These are phyloP conservation scores for Delphinus delphis DNA, from an alignment of 2,113 vertebrate species.

Conservation along the genomic window DNA sequence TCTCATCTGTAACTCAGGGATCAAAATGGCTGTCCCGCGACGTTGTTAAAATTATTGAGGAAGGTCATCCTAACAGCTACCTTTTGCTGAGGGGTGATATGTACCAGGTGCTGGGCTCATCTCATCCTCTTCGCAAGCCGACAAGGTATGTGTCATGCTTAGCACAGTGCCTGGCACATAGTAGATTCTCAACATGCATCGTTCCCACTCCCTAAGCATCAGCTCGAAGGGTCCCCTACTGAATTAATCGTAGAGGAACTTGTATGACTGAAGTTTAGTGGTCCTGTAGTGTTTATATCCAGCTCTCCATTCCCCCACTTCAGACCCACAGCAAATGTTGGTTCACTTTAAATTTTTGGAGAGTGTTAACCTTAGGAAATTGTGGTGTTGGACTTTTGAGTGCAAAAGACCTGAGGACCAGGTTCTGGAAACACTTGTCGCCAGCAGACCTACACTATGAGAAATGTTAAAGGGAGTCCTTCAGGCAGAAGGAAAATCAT, in stretches of 20 bases:
- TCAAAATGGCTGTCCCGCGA: background rate
- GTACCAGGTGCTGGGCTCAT: background rate
- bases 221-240: background rate
- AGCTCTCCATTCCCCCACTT: too few relatives aligned
- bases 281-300: background rate
- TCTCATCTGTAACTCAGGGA: background rate
- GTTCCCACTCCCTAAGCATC: background rate
- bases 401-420: background rate
- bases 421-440: background rate
- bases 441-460: background rate
- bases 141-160: background rate
- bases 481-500: background rate
- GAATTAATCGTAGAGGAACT: background rate
- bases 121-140: background rate
- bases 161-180: background rate
- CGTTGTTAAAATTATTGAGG: background rate
- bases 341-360: background rate
- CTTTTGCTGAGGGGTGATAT: background rate
- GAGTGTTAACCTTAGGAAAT: background rate
- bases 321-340: background rate
- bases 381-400: background rate
- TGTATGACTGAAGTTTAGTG: background rate
- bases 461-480: background rate
- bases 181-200: background rate
- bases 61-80: background rate